Percentiles rank a stretch among this genome's conserved stretches.
phyloP scores from a whole-genome alignment of 2,797 vertebrate species.

The Euphonia xanthogaster region DNA sequence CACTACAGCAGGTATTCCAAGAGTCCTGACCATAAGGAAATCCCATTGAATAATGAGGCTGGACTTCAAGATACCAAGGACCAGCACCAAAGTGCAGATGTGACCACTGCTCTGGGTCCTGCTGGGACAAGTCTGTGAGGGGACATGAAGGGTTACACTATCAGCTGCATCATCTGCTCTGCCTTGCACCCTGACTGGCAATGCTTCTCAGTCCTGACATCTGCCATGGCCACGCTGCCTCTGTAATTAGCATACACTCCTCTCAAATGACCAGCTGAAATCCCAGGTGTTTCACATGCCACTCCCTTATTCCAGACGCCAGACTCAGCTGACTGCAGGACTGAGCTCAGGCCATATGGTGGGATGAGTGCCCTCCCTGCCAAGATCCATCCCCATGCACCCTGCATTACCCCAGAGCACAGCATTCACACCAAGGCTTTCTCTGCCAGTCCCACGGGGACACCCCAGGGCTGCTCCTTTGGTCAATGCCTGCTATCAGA shows the following conservation, averaged over 20 bases:
- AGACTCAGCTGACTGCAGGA: not conserved
- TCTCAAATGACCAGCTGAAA: not conserved
- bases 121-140: not conserved
- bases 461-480: not conserved
- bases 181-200: not conserved
- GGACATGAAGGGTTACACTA: not conserved
- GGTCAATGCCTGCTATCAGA: not conserved
- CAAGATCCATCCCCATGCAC: not conserved
- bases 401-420: not conserved
- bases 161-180: not conserved
- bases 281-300: not conserved
- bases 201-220: not conserved
- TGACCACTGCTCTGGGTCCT: rapidly evolving
- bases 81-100: not conserved
- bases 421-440: not conserved
- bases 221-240: rapidly evolving
- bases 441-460: not conserved
- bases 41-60: not conserved
- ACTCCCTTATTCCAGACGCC: not conserved
- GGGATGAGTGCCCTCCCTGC: not conserved
- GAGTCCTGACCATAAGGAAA: not conserved
- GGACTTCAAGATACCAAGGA: not conserved
- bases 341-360: not conserved
- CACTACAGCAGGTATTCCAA: not conserved
- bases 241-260: not conserved